A percentile compares a stretch with the other conserved stretches of the same genome.
Conservation (phyloP, 53 echinoderm and acorn worm species). For the Arbacia lixula region DNA sequence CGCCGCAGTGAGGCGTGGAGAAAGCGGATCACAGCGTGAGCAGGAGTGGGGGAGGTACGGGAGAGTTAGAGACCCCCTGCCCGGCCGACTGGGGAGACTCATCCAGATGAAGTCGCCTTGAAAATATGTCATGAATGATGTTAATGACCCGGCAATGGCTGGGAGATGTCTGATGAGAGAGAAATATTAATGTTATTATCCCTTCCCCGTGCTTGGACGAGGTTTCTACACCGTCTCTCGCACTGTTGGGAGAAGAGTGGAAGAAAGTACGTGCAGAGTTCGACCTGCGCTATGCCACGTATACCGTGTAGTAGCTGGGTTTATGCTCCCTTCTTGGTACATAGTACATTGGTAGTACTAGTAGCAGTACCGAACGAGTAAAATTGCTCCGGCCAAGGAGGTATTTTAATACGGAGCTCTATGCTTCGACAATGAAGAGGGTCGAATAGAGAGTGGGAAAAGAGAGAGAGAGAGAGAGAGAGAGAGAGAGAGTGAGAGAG, state of each 20-base stretch:
- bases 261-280: constrained; percentile 8
- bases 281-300: too few species aligned
- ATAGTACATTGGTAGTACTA: too few species aligned
- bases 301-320: too few species aligned
- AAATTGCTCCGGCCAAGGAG: too few species aligned
- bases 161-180: constrained; percentile 16
- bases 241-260: background rate
- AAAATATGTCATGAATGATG: constrained; percentile 45
- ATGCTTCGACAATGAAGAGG: too few species aligned
- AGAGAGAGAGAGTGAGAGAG: background rate
- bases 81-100: background rate
- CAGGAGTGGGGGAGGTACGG: background rate
- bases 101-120: constrained; percentile 29
- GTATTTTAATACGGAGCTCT: too few species aligned
- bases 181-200: constrained; percentile 5
- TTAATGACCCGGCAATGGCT: constrained; percentile 9
- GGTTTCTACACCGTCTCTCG: constrained; percentile 3
- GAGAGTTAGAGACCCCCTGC: background rate
- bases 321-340: too few species aligned
- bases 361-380: too few species aligned
- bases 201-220: too few species aligned
- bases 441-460: too few species aligned
- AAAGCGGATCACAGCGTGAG: too few species aligned
- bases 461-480: background rate
- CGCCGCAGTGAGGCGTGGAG: too few species aligned